Base-by-base conservation (phyloP, 2,113 vertebrate genomes). In the Prionailurus viverrinus region DNA sequence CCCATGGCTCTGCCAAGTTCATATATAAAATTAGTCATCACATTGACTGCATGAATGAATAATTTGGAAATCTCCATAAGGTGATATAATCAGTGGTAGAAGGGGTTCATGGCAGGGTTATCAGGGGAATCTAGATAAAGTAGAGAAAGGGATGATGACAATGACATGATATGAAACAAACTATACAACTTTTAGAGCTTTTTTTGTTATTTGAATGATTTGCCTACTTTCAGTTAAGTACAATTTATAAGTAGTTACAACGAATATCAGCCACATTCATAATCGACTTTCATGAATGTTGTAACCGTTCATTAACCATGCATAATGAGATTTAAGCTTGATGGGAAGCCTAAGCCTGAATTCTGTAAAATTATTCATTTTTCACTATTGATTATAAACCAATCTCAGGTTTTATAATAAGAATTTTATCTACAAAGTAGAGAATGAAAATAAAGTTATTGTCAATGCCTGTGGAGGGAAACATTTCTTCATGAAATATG, bases 291-390 rank as follows among this genome's bases (percentile, higher is more conserved):
- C 48, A 65, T 19, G 53, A 45, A 7, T 82, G 21, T 27, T 71
- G 65, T 82, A 74, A 65, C 51, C 27, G 33, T 82, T 86, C 53
- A 69, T 95, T 94, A 82, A 23, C 51, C 14, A 48, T n/a, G 45
- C 7, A 41, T 90, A 84, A 71, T 61, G 41, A 68, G 23, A 89
- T 53, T 74, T 80, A 93, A 89, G 21, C n/a, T 95, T 87, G 31
- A 80, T 71, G 41, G 41, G 85, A 91, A 89, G 27, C 8, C 48
- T 69, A 13, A 25, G 78, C 3, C 63, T 80, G 33, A 45, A 76
- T 96, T 91, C 78, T 92, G 18, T 94, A 68, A 92, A 89, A 93
- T 58, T 92, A 71, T 92, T 87, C 53, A 83, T 93, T 87, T 45
- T 45, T 45, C 45, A 23, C 53, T 93, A 65, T 97, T 85, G 85